Percentiles rank a stretch among this genome's conserved stretches.
phyloP scores from a whole-genome alignment of 2,888 invertebrate species.

The Lordiphosa andalusiaca region DNA sequence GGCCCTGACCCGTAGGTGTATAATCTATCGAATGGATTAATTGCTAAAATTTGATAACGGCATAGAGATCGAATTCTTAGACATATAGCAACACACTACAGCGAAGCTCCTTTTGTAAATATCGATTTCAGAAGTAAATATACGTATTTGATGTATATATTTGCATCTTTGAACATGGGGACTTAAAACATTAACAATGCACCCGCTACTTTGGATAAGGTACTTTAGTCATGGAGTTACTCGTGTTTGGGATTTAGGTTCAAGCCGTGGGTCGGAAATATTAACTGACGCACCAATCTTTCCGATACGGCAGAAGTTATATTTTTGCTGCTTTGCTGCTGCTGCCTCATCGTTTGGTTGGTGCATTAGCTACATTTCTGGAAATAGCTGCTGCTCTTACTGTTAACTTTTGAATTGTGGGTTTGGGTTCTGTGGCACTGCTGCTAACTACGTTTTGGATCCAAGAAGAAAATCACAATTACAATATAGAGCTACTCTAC shows the following conservation, averaged over 20 bases:
- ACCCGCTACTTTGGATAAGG: conserved; percentile 8
- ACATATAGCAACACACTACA: too few species aligned
- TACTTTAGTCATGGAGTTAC: conserved; percentile 13
- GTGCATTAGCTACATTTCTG: too few species aligned
- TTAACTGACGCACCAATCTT: not conserved
- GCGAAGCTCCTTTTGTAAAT: conserved; percentile 9
- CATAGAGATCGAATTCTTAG: conserved; percentile 6
- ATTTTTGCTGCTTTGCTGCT: not conserved
- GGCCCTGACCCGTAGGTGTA: not conserved
- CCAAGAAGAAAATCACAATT: conserved; percentile 6
- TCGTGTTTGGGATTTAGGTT: not conserved
- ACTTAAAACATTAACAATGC: conserved; percentile 13
- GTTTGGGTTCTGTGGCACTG: not conserved
- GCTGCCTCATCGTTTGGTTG: too few species aligned
- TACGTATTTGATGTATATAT: conserved; percentile 8
- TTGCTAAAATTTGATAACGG: conserved; percentile 11
- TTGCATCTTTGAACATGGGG: not conserved
- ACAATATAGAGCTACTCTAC: not conserved
- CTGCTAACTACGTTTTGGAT: conserved; percentile 4
- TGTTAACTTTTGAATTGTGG: conserved; percentile 2
- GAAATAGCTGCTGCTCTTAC: not conserved
- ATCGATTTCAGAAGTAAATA: conserved; percentile 11
- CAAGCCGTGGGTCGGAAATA: conserved; percentile 6
- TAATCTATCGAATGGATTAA: not conserved
- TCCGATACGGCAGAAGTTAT: too few species aligned